Percentiles rank a stretch among this genome's conserved stretches.
Conservation (phyloP, 2,888 invertebrate genomes). For the Stenodema calcarata region DNA sequence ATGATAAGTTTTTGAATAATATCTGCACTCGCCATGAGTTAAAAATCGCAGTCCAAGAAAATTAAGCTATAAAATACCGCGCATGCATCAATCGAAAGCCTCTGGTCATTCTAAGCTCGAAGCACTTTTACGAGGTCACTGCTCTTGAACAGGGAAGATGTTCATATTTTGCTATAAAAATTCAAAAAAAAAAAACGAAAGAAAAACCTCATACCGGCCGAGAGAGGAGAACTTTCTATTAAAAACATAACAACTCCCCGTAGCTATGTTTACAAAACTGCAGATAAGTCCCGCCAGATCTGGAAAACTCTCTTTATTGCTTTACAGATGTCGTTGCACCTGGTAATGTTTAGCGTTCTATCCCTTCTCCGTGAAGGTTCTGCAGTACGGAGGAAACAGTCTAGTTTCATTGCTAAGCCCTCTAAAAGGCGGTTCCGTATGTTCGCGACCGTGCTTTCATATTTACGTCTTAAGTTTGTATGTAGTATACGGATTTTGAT, state of each 20-base stretch:
- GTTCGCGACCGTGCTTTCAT: not conserved
- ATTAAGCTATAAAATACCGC: not conserved
- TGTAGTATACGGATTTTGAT: no score
- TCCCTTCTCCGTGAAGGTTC: not conserved
- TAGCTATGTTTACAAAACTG: conserved; percentile 11
- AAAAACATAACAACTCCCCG: not conserved
- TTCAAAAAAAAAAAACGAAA: not conserved
- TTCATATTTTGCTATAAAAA: not conserved
- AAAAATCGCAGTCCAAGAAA: no score
- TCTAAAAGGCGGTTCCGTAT: not conserved
- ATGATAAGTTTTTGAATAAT: no score
- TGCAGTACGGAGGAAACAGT: not conserved
- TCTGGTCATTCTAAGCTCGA: not conserved
- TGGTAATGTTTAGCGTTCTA: not conserved
- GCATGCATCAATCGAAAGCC: not conserved
- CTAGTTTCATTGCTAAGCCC: not conserved
- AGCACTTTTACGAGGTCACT: not conserved
- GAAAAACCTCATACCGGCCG: not conserved
- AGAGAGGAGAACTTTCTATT: not conserved
- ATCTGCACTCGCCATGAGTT: no score
- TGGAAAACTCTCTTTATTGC: not conserved
- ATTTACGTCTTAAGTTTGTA: no score
- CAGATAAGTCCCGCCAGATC: conserved; percentile 1
- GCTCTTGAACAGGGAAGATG: not conserved
- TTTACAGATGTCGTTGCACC: conserved; percentile 20